Evolutionary conservation across 2,888 invertebrate genomes (phyloP).

Genomic region (Plemyria rubiginata): DNA sequence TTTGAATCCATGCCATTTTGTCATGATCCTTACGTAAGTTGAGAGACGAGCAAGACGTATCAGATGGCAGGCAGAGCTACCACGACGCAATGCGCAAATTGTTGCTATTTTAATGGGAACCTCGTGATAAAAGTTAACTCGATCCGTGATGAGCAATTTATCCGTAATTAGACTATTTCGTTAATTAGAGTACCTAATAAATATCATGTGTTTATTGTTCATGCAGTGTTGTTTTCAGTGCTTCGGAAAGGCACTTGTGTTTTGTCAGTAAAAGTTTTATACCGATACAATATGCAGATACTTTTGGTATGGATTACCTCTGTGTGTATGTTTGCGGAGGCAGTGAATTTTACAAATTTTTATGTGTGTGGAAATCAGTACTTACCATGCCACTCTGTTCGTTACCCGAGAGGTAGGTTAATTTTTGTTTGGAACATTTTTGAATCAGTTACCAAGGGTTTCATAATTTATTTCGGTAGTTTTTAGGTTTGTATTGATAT

Average conservation of each 20-base stretch:
- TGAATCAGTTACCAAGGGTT: neutral
- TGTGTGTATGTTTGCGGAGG: constrained; percentile 39
- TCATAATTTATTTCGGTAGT: too few species aligned
- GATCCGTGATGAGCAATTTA: constrained; percentile 49
- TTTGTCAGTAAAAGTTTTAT: constrained; percentile 32
- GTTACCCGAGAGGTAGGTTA: constrained; percentile 25
- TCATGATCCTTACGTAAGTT: constrained; percentile 45
- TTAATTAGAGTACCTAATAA: constrained; percentile 61
- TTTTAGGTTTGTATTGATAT: too few species aligned
- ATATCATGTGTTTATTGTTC: constrained; percentile 57
- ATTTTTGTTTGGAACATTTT: neutral
- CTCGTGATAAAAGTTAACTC: constrained; percentile 68
- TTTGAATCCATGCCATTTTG: constrained; percentile 49
- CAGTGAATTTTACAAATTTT: constrained; percentile 22
- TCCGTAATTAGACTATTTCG: constrained; percentile 68
- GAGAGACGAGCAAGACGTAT: constrained; percentile 27
- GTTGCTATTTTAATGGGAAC: constrained; percentile 54
- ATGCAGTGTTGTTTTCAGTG: constrained; percentile 58
- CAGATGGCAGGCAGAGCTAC: constrained; percentile 34
- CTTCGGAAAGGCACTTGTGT: constrained; percentile 60
- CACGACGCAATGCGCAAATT: constrained; percentile 38
- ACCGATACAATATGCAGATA: constrained; percentile 40
- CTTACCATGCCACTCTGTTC: constrained; percentile 14
- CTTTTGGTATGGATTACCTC: constrained; percentile 45
- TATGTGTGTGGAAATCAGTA: constrained; percentile 25